These are phyloP conservation scores for Meriones psammophilus DNA, from an alignment of 2,797 vertebrate species.

Conservation along the genomic window DNA sequence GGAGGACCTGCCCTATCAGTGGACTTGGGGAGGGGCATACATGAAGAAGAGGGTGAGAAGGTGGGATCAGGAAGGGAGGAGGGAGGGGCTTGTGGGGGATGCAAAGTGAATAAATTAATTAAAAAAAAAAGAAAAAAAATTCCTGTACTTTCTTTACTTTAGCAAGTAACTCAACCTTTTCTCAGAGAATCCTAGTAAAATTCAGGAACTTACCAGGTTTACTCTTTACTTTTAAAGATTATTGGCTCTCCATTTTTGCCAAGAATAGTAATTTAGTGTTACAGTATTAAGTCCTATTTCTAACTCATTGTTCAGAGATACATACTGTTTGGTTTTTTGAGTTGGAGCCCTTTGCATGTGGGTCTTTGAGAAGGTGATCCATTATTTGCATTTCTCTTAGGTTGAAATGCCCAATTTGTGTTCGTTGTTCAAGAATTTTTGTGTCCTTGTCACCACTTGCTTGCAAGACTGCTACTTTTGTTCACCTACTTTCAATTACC, in stretches of 20 bases:
- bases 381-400: background rate
- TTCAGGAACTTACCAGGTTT: slow-evolving; percentile 28
- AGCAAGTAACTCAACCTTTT: background rate
- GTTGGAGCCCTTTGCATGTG: background rate
- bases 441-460: background rate
- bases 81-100: no score
- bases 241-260: background rate
- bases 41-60: no score
- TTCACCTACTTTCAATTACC: background rate
- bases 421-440: background rate
- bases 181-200: slow-evolving; percentile 18
- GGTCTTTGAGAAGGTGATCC: background rate
- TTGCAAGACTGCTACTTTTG: background rate
- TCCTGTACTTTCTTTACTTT: background rate
- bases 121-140: no score
- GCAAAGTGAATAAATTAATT: no score
- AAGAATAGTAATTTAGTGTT: background rate
- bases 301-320: background rate
- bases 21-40: no score
- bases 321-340: background rate
- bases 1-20: no score
- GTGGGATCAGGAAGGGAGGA: no score
- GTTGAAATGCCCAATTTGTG: background rate
- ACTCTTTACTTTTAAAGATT: background rate
- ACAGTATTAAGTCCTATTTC: background rate